phyloP scores from a whole-genome alignment of 2,888 invertebrate species.

The Aproaerema taeniolella region DNA sequence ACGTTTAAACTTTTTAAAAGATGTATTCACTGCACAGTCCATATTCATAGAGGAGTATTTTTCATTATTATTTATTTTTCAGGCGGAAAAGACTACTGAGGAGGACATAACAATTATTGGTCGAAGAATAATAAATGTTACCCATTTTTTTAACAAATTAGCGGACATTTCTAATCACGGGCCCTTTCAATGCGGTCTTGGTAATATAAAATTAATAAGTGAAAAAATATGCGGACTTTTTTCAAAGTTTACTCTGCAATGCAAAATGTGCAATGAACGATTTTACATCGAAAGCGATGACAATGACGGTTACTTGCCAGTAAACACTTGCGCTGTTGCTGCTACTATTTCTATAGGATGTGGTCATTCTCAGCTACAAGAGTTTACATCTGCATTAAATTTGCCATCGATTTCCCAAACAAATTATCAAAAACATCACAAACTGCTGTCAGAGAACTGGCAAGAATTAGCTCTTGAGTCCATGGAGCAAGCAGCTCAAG shows the following conservation, averaged over 20 bases:
- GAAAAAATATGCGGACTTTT: background rate
- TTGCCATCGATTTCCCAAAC: no score
- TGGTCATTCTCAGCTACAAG: conserved; percentile 7
- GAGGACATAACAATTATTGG: no score
- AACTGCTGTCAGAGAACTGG: conserved; percentile 3
- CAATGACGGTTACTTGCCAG: background rate
- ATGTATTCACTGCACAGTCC: no score
- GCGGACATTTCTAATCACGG: no score
- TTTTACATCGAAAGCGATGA: background rate
- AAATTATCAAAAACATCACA: background rate
- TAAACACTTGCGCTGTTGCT: background rate
- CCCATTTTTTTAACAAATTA: no score
- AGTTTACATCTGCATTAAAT: conserved; percentile 4
- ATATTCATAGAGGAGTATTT: no score
- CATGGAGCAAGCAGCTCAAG: conserved; percentile 7
- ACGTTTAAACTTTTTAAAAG: no score
- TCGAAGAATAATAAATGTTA: no score
- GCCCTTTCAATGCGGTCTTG: no score
- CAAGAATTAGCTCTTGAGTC: background rate
- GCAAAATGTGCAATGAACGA: conserved; percentile 1
- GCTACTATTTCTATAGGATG: conserved; percentile 6
- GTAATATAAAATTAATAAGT: background rate
- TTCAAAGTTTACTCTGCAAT: conserved; percentile 1
- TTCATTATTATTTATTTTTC: no score
- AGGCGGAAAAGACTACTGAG: no score